Percentiles rank a stretch among this genome's conserved stretches.
Evolutionary conservation across 2,888 invertebrate genomes (phyloP).

Genomic region (Stenolophus ochropezus): DNA sequence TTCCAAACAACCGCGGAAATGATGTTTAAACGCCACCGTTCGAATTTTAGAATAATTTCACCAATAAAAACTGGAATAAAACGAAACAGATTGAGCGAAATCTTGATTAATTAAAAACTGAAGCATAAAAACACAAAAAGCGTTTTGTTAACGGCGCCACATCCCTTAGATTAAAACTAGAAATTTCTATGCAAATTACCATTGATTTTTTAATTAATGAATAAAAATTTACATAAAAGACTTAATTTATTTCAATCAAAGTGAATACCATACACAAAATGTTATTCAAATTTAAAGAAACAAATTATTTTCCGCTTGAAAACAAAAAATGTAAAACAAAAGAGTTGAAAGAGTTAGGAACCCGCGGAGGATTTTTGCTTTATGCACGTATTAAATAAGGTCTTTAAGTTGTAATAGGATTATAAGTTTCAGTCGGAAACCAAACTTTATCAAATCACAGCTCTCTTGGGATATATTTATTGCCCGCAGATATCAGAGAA

Average conservation of each 20-base stretch:
- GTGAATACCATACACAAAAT: slow-evolving; percentile 17
- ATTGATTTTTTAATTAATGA: slow-evolving; percentile 43
- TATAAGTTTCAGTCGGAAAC: slow-evolving; percentile 53
- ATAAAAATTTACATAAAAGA: slow-evolving; percentile 37
- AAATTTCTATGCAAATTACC: slow-evolving; percentile 41
- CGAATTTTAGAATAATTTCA: slow-evolving; percentile 1
- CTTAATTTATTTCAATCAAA: slow-evolving; percentile 41
- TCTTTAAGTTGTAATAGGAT: slow-evolving; percentile 52
- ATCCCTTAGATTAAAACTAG: slow-evolving; percentile 41
- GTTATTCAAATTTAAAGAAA: slow-evolving; percentile 22
- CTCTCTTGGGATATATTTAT: slow-evolving; percentile 41
- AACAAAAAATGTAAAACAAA: slow-evolving; percentile 8
- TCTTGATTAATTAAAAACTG: slow-evolving; percentile 41
- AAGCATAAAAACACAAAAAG: slow-evolving; percentile 28
- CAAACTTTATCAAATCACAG: slow-evolving; percentile 52
- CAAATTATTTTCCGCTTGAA: slow-evolving; percentile 27
- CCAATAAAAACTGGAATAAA: slow-evolving; percentile 11
- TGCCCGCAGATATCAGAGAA: slow-evolving; percentile 40
- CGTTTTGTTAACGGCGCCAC: slow-evolving; percentile 20
- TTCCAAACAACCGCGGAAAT: slow-evolving; percentile 16
- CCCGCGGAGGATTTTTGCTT: slow-evolving; percentile 39
- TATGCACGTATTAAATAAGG: slow-evolving; percentile 58
- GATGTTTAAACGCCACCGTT: not conserved
- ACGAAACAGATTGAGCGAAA: slow-evolving; percentile 6
- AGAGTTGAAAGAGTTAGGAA: not conserved